phyloP scores from a whole-genome alignment of 2,113 vertebrate species.

The Pelusios castaneus region DNA sequence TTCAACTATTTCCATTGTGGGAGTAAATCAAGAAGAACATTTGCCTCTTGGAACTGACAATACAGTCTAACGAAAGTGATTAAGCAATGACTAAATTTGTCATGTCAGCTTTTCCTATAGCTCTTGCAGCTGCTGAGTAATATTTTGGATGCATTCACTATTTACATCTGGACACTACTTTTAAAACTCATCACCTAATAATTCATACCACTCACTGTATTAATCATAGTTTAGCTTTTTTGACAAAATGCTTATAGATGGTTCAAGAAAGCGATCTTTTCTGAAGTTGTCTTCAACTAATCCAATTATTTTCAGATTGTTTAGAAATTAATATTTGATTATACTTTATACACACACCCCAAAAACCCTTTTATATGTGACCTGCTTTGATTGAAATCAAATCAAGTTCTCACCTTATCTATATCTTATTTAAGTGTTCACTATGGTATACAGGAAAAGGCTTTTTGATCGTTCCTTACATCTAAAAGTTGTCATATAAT shows the following conservation, averaged over 20 bases:
- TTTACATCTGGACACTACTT: slow-evolving; percentile 80
- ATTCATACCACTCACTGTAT: slow-evolving; percentile 70
- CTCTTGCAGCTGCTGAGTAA: slow-evolving; percentile 82
- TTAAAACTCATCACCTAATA: slow-evolving; percentile 79
- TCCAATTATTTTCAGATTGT: not conserved
- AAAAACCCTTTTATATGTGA: not conserved
- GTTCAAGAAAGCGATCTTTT: slow-evolving; percentile 52
- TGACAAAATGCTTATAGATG: slow-evolving; percentile 61
- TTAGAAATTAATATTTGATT: slow-evolving; percentile 47
- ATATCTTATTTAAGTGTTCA: not conserved
- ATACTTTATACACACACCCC: not conserved
- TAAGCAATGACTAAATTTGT: slow-evolving; percentile 79
- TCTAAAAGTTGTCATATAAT: slow-evolving; percentile 28
- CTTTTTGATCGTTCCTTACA: not conserved
- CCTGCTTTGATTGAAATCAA: slow-evolving; percentile 23
- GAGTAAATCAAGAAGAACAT: slow-evolving; percentile 75
- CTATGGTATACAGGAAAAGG: not conserved
- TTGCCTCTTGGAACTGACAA: slow-evolving; percentile 77
- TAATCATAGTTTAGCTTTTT: slow-evolving; percentile 70
- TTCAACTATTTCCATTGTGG: slow-evolving; percentile 74
- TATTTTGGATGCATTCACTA: slow-evolving; percentile 75
- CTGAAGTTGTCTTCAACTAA: slow-evolving; percentile 34
- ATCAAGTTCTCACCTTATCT: slow-evolving; percentile 8
- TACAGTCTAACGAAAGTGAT: slow-evolving; percentile 76
- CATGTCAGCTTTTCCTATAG: slow-evolving; percentile 76